Evolutionary conservation across 2,797 vertebrate genomes (phyloP).

Genomic region (Phaenicophaeus curvirostris): DNA sequence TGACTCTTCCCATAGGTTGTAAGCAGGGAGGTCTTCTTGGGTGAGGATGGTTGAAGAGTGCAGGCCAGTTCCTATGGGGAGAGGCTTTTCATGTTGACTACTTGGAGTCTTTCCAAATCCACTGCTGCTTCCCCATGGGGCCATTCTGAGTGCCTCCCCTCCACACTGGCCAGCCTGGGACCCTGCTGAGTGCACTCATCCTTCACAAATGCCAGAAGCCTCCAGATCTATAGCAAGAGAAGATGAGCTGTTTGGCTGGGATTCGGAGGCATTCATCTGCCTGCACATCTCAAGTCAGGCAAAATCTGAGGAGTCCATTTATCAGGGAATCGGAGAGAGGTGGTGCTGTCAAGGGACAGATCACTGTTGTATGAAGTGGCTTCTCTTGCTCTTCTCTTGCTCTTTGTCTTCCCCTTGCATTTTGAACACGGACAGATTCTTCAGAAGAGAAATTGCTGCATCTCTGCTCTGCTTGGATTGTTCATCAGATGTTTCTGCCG

Average conservation of each 20-base stretch:
- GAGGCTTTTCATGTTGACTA: not conserved
- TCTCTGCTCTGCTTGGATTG: not conserved
- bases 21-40: not conserved
- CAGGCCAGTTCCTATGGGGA: not conserved
- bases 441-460: accelerated
- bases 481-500: not conserved
- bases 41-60: not conserved
- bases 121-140: not conserved
- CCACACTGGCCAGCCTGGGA: not conserved
- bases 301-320: not conserved
- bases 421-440: not conserved
- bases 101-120: not conserved
- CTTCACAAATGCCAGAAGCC: not conserved
- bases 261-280: conserved; percentile 22
- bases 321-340: not conserved
- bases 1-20: accelerated
- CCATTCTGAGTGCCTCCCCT: conserved; percentile 18
- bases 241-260: conserved; percentile 56
- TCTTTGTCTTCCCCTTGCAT: not conserved
- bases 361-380: not conserved
- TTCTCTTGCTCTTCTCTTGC: not conserved
- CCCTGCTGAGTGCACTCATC: conserved; percentile 50
- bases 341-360: not conserved
- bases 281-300: not conserved
- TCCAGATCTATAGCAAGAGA: conserved; percentile 46